These are phyloP conservation scores for Pachycephala philippinensis DNA, from an alignment of 2,113 vertebrate genomes.

Conservation along the genomic window DNA sequence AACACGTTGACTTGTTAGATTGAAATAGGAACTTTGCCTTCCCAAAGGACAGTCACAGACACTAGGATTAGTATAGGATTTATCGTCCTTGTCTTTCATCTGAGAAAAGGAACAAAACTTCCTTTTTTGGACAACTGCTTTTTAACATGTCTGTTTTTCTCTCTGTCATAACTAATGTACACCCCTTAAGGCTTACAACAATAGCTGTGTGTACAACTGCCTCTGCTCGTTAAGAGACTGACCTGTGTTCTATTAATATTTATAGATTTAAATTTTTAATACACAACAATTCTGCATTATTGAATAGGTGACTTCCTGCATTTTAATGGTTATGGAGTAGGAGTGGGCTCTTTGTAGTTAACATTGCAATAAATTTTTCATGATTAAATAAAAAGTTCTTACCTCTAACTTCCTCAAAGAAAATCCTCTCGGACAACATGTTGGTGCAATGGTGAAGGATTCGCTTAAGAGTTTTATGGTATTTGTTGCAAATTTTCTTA, in stretches of 20 bases:
- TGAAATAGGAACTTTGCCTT: not conserved
- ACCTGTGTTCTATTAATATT: constrained; percentile 56
- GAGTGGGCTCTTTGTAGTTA: constrained; percentile 27
- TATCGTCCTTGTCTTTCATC: not conserved
- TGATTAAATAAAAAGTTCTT: constrained; percentile 34
- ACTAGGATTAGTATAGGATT: not conserved
- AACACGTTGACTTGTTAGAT: not conserved
- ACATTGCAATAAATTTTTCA: constrained; percentile 24
- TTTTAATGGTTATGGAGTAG: constrained; percentile 34
- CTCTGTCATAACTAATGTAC: not conserved
- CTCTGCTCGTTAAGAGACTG: constrained; percentile 21
- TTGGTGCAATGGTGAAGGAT: not conserved
- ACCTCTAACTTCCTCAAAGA: not conserved
- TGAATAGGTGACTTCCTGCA: constrained; percentile 53
- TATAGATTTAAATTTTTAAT: constrained; percentile 65
- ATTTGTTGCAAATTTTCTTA: not conserved
- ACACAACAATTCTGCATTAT: constrained; percentile 56
- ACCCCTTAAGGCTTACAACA: not conserved
- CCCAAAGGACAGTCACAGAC: not conserved
- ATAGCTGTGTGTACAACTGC: not conserved
- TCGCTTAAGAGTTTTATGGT: not conserved
- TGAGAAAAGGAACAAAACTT: not conserved
- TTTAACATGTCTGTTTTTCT: not conserved
- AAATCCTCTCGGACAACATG: not conserved
- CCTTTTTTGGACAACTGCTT: not conserved